A percentile compares a stretch with the other conserved stretches of the same genome.
phyloP scores from a whole-genome alignment of 2,113 vertebrate species.

The Dendropsophus ebraccatus region DNA sequence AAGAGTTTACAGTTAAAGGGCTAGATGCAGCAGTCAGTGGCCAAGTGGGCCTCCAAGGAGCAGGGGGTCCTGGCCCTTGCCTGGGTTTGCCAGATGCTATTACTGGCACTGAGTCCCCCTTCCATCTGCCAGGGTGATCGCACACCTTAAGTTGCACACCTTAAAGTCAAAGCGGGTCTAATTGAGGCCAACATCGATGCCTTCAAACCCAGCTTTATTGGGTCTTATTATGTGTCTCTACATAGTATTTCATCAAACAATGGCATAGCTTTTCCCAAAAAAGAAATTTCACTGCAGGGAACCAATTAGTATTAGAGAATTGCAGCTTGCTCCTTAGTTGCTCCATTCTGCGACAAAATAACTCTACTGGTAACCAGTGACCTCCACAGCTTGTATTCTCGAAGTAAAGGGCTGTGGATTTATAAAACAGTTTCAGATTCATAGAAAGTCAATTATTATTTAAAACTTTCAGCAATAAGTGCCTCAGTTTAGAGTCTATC shows the following conservation, averaged over 20 bases:
- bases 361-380: slow-evolving; percentile 9
- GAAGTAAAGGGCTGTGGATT: background rate
- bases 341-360: background rate
- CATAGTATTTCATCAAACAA: background rate
- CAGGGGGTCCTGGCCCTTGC: too few species aligned
- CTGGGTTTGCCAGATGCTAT: too few species aligned
- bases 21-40: too few species aligned
- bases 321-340: background rate
- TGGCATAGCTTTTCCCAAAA: slow-evolving; percentile 4
- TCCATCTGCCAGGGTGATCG: too few species aligned
- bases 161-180: too few species aligned
- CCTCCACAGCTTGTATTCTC: background rate
- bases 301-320: slow-evolving; percentile 33
- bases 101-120: too few species aligned
- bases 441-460: background rate
- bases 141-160: too few species aligned
- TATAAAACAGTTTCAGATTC: background rate
- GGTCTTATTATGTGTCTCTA: background rate
- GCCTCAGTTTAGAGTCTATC: background rate
- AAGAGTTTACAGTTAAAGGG: too few species aligned
- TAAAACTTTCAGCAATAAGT: background rate
- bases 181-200: background rate
- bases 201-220: background rate
- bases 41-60: too few species aligned
- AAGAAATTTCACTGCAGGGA: slow-evolving; percentile 13